These are phyloP conservation scores for Megalurothrips usitatus DNA, from an alignment of 2,888 invertebrate genomes.

Conservation along the genomic window DNA sequence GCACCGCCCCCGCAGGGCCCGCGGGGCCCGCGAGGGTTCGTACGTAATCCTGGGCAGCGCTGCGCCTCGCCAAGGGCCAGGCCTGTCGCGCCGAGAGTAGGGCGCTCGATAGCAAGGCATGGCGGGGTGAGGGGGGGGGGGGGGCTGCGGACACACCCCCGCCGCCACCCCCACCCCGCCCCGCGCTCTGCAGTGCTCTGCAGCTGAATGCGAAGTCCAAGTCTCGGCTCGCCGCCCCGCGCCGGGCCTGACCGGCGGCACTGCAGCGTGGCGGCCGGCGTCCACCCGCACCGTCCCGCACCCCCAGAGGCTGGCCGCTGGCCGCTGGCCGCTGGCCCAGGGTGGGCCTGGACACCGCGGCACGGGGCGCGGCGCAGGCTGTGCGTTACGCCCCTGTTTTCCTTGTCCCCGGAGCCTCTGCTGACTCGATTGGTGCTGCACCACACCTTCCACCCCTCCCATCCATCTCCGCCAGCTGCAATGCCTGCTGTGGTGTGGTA, in stretches of 20 bases:
- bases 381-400: background rate
- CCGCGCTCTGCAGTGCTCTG: too few species aligned
- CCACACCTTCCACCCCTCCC: too few species aligned
- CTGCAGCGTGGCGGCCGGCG: background rate
- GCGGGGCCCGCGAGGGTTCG: background rate
- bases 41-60: background rate
- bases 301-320: too few species aligned
- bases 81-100: constrained; percentile 8
- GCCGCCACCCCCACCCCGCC: background rate
- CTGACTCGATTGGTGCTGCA: background rate
- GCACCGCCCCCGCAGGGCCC: background rate
- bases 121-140: background rate
- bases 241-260: background rate
- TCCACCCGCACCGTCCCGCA: too few species aligned
- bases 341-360: too few species aligned
- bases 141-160: background rate
- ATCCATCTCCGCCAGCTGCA: too few species aligned
- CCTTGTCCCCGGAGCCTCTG: background rate
- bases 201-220: background rate
- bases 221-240: background rate
- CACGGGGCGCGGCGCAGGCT: background rate
- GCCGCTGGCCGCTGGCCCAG: too few species aligned
- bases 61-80: background rate
- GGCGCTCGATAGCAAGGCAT: constrained; percentile 20
- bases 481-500: too few species aligned